Percentiles rank a stretch among this genome's conserved stretches.
Conservation (phyloP, 2,113 vertebrate genomes). For the Balaeniceps rex region DNA sequence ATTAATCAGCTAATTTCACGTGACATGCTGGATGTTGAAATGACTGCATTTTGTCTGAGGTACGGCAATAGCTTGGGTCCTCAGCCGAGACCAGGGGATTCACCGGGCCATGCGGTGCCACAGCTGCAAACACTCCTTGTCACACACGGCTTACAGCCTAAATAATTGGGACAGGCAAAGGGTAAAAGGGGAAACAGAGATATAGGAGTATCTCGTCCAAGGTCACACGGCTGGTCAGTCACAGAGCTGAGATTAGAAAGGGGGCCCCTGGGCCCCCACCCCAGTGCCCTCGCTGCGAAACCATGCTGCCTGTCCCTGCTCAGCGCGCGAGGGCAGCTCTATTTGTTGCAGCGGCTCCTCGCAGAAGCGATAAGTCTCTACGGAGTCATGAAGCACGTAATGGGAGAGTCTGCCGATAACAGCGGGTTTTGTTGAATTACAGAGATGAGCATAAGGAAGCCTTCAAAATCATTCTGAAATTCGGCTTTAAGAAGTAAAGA, state of each 20-base stretch:
- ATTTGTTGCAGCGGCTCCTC: not conserved
- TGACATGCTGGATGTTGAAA: not conserved
- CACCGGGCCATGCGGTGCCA: fast-evolving
- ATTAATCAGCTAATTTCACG: not conserved
- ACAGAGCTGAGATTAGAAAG: not conserved
- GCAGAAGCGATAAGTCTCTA: not conserved
- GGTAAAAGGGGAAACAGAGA: conserved; percentile 18
- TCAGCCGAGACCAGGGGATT: not conserved
- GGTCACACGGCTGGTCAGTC: not conserved
- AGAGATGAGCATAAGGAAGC: not conserved
- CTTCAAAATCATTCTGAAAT: conserved; percentile 1
- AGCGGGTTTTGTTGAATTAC: not conserved
- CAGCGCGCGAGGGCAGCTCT: fast-evolving
- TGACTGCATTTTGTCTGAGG: not conserved
- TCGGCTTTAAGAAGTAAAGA: not conserved
- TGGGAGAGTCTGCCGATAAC: not conserved
- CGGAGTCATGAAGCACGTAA: not conserved
- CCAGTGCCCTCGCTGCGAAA: not conserved
- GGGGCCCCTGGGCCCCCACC: not conserved
- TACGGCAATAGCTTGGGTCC: not conserved
- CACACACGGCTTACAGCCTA: not conserved
- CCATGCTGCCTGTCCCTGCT: not conserved
- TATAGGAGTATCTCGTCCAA: not conserved
- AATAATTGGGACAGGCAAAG: conserved; percentile 10
- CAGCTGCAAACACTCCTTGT: not conserved